Evolutionary conservation across 2,797 vertebrate species (phyloP).

Genomic region (Telmatherina bonti): DNA sequence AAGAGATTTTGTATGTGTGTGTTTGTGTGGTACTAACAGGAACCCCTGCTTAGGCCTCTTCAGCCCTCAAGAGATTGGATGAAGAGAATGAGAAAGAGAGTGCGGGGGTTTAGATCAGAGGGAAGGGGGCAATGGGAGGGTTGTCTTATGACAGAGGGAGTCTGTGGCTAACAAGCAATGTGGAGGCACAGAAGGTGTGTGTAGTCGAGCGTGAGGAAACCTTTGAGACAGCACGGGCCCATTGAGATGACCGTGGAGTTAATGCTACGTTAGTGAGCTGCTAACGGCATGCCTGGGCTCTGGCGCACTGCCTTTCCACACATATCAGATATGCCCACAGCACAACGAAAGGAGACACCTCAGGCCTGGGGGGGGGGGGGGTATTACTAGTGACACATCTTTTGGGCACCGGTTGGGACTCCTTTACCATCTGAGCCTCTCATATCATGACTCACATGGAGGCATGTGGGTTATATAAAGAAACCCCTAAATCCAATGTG

Average conservation of each 20-base stretch:
- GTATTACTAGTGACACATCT: constrained; percentile 80
- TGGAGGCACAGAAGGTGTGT: constrained; percentile 81
- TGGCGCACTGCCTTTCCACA: constrained; percentile 72
- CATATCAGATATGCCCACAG: constrained; percentile 72
- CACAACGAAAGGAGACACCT: constrained; percentile 77
- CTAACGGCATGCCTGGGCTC: constrained; percentile 79
- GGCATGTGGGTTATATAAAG: constrained; percentile 58
- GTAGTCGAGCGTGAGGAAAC: constrained; percentile 78
- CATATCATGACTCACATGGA: constrained; percentile 69
- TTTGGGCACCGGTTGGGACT: constrained; percentile 80
- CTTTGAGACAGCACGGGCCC: constrained; percentile 78
- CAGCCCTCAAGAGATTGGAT: constrained; percentile 14
- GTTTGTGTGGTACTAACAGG: constrained; percentile 29
- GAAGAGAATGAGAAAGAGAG: constrained; percentile 16
- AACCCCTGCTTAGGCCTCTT: constrained; percentile 47
- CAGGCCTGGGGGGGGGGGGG: constrained; percentile 72
- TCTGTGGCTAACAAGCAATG: constrained; percentile 70
- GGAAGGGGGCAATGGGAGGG: constrained; percentile 22
- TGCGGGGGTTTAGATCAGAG: constrained; percentile 18
- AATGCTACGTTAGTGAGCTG: constrained; percentile 80
- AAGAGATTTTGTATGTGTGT: constrained; percentile 22
- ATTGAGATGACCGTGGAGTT: constrained; percentile 75
- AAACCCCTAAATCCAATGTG: constrained; percentile 70
- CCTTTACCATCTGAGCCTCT: constrained; percentile 77
- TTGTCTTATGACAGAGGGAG: constrained; percentile 62